Base-by-base conservation (phyloP, 2,113 vertebrate genomes). In the Protobothrops flavoviridis region DNA sequence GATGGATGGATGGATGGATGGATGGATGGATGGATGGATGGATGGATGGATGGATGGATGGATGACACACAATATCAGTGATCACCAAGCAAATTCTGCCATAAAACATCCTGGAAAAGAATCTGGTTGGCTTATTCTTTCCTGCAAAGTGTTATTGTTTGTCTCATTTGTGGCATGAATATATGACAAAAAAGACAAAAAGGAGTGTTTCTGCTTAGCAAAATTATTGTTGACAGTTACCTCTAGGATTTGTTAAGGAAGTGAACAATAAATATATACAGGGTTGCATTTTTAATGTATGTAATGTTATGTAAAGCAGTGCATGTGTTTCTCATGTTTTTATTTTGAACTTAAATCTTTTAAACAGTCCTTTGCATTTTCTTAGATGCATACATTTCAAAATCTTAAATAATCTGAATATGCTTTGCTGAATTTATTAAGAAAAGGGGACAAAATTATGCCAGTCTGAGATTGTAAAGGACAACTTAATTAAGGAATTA, bases 361-460 rank as follows among this genome's bases (percentile, higher is more conserved):
- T 20, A 0, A 0, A 0, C 85, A 94, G 64, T 89, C 94, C 57
- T 10, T 95, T 88, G 21, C 90, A 92, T 92, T 55, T 0, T 45
- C 45, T 33, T 39, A 0, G 89, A 59, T 92, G 92, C 52, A 45
- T 90, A 0, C 0, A 59, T 85, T 95, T 92, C 91, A 92, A 57
- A 29, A 45, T 24, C 91, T 95, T 96, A 93, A 87, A 93, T 86
- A 92, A 96, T 94, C 50, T 1, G 90, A 29, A 20, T 85, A 92
- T 90, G 86, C 45, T 64, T 95, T 20, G 0, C 52, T 91, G 89
- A 21, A 4, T 69, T 91, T 93, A 92, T 93, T 64, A 45, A 91
- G n/a, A 57, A 94, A 57, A 13, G 0, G 0, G 95, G 23, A 86
- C 45, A 87, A 26, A 94, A 20, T 92, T 92, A 94, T 93, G 57